Percentiles rank a stretch among this genome's conserved stretches.
phyloP scores from a whole-genome alignment of 2,113 vertebrate genomes.

The Euleptes europaea region DNA sequence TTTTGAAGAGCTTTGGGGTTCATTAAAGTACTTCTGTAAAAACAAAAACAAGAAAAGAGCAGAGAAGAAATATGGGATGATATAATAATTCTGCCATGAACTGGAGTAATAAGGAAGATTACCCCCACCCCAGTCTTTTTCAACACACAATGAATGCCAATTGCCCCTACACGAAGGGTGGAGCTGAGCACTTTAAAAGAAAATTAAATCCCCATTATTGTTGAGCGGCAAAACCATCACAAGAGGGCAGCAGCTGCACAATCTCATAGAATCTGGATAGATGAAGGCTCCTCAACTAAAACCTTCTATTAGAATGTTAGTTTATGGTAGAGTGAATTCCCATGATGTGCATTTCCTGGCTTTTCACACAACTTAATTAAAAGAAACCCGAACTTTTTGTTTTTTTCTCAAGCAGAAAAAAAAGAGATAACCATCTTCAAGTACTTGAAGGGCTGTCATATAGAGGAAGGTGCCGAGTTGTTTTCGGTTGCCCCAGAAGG shows the following conservation, averaged over 20 bases:
- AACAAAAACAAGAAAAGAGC: neutral
- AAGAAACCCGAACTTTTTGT: neutral
- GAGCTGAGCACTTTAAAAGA: neutral
- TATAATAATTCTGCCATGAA: neutral
- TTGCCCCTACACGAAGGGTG: too few species aligned
- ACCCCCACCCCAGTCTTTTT: too few species aligned
- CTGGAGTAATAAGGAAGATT: neutral
- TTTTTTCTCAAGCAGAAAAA: neutral
- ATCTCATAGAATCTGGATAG: neutral
- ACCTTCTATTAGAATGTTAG: neutral
- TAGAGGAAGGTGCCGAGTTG: too few species aligned
- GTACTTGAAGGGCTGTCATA: too few species aligned
- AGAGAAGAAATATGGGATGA: neutral
- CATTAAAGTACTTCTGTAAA: neutral
- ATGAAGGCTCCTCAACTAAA: neutral
- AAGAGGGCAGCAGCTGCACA: slow-evolving; percentile 11
- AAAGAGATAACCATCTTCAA: too few species aligned
- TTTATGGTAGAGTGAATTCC: neutral
- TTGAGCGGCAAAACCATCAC: neutral
- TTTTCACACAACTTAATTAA: neutral
- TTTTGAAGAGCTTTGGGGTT: neutral
- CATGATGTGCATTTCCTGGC: neutral
- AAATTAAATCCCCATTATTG: neutral
- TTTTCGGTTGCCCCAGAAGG: too few species aligned
- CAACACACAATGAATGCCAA: neutral